Conservation (phyloP, 2,797 vertebrate species). For the Crenuchus spilurus region DNA sequence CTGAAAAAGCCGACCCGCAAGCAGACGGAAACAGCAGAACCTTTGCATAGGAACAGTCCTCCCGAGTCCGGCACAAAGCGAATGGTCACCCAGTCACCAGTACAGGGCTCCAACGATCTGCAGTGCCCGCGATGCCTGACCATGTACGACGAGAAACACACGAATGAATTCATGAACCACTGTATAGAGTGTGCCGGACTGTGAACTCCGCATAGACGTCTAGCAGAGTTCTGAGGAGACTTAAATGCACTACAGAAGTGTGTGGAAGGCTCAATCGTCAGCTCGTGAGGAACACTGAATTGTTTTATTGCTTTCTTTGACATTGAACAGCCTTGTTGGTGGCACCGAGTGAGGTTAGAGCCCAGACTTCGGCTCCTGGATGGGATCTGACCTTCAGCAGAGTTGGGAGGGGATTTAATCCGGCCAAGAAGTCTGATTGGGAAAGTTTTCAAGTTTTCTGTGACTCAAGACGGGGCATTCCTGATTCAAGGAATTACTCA, state of each 20-base stretch:
- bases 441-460: no score
- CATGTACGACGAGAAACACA: conserved; percentile 79
- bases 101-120: conserved; percentile 76
- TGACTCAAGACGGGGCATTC: conserved; percentile 18
- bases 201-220: conserved; percentile 53
- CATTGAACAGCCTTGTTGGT: not conserved
- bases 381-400: not conserved
- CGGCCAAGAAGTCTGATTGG: not conserved
- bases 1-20: conserved; percentile 68
- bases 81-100: conserved; percentile 46
- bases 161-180: conserved; percentile 85
- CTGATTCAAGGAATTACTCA: conserved; percentile 17
- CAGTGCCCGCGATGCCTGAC: conserved; percentile 87
- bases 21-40: conserved; percentile 67
- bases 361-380: not conserved
- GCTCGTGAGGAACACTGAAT: no score
- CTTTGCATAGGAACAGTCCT: conserved; percentile 65
- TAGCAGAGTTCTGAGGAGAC: conserved; percentile 8
- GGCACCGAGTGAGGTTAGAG: not conserved
- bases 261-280: conserved; percentile 31
- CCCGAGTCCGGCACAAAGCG: conserved; percentile 59
- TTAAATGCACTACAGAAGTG: conserved; percentile 54
- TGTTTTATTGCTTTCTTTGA: not conserved
- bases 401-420: not conserved
- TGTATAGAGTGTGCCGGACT: conserved; percentile 83